These are phyloP conservation scores for Neopipo cinnamomea DNA, from an alignment of 2,113 vertebrate genomes.

Conservation along the genomic window DNA sequence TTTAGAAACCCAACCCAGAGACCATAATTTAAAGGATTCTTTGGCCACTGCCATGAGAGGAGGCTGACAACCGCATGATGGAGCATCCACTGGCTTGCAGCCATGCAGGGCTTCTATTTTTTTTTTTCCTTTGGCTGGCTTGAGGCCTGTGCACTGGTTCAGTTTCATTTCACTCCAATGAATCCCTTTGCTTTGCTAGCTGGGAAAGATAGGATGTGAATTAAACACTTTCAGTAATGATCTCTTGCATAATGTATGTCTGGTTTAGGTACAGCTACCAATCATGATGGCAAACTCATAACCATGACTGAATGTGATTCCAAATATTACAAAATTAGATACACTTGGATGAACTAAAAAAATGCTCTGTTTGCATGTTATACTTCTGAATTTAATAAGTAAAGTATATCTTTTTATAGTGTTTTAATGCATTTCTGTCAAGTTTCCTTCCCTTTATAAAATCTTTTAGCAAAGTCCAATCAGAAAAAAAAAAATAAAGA, in stretches of 20 bases:
- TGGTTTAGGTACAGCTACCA: constrained; percentile 11
- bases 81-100: background rate
- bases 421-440: background rate
- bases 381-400: background rate
- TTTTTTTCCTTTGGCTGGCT: background rate
- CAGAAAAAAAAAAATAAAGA: constrained; percentile 34
- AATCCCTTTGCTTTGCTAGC: background rate
- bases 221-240: constrained; percentile 29
- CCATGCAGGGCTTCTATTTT: background rate
- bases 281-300: background rate
- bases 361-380: background rate
- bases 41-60: background rate
- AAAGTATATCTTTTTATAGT: background rate
- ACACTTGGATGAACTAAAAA: constrained; percentile 11
- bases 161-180: constrained; percentile 47
- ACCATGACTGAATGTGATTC: background rate
- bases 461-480: background rate
- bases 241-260: background rate
- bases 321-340: background rate
- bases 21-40: background rate
- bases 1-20: background rate
- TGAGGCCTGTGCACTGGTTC: background rate
- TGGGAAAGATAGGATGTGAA: background rate
- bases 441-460: background rate
- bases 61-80: background rate